These are phyloP conservation scores for Therioaphis trifolii DNA, from an alignment of 2,888 invertebrate genomes.

Conservation along the genomic window DNA sequence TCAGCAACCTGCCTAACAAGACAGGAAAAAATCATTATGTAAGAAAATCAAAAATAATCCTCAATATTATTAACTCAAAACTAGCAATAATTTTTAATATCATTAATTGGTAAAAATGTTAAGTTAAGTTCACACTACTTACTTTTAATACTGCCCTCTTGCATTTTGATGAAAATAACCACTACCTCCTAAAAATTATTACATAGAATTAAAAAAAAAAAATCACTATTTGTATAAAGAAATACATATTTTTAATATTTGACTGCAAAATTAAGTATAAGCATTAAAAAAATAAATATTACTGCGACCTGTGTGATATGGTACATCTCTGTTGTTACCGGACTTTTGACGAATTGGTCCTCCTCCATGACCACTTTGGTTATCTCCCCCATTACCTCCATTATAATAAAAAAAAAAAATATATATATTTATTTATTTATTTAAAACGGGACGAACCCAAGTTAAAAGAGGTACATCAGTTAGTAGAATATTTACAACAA, in stretches of 20 bases:
- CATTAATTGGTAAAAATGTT: not conserved
- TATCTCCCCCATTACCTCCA: slow-evolving; percentile 55
- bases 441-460: too few relatives aligned
- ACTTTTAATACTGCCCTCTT: slow-evolving; percentile 57
- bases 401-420: not conserved
- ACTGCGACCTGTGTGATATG: too few relatives aligned
- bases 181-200: slow-evolving; percentile 35
- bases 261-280: not conserved
- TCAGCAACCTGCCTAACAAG: too few relatives aligned
- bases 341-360: slow-evolving; percentile 62
- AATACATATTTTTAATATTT: too few relatives aligned
- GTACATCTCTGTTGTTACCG: slow-evolving; percentile 59
- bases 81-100: slow-evolving; percentile 13
- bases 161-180: slow-evolving; percentile 52
- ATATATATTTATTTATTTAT: too few relatives aligned
- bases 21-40: slow-evolving; percentile 60
- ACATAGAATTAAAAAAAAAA: not conserved
- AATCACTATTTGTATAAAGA: too few relatives aligned
- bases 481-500: too few relatives aligned
- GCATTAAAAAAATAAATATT: slow-evolving; percentile 10
- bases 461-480: too few relatives aligned
- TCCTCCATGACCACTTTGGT: slow-evolving; percentile 60
- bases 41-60: slow-evolving; percentile 47
- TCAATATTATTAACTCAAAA: slow-evolving; percentile 38
- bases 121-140: slow-evolving; percentile 4